Conservation (phyloP, 2,797 vertebrate species). For the Neolamprologus multifasciatus region DNA sequence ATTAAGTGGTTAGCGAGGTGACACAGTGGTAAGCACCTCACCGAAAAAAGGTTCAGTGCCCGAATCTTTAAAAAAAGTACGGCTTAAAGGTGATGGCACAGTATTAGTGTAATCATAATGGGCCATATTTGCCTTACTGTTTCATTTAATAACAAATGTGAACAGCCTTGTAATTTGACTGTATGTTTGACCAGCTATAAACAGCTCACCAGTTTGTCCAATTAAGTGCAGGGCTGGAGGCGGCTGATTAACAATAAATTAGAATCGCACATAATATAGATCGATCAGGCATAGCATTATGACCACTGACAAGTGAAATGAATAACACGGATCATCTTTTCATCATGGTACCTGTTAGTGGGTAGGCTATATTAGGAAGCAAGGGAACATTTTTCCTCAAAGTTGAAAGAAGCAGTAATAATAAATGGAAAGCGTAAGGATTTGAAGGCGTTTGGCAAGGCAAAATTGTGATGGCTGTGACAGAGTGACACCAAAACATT, state of each 20-base stretch:
- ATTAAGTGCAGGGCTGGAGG: no score
- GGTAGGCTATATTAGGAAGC: not conserved
- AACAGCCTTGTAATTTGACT: not conserved
- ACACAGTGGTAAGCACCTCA: not conserved
- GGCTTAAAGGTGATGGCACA: not conserved
- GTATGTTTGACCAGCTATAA: not conserved
- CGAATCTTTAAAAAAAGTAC: not conserved
- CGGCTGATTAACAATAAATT: not conserved
- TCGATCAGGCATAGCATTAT: not conserved
- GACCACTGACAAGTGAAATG: not conserved
- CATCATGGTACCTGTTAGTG: not conserved
- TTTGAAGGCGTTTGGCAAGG: not conserved
- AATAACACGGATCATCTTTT: not conserved
- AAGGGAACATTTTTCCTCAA: not conserved
- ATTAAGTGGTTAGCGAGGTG: not conserved
- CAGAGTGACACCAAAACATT: not conserved
- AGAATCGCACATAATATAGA: not conserved
- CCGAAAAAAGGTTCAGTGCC: not conserved
- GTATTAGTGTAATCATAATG: accelerated
- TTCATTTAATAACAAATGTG: not conserved
- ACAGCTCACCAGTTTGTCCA: not conserved
- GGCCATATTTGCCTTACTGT: not conserved
- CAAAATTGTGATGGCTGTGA: not conserved
- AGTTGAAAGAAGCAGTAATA: not conserved
- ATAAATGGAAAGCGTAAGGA: accelerated